A percentile compares a stretch with the other conserved stretches of the same genome.
phyloP scores from a whole-genome alignment of 92 coral and sea anemone species.

The Epizoanthus rinbou region DNA sequence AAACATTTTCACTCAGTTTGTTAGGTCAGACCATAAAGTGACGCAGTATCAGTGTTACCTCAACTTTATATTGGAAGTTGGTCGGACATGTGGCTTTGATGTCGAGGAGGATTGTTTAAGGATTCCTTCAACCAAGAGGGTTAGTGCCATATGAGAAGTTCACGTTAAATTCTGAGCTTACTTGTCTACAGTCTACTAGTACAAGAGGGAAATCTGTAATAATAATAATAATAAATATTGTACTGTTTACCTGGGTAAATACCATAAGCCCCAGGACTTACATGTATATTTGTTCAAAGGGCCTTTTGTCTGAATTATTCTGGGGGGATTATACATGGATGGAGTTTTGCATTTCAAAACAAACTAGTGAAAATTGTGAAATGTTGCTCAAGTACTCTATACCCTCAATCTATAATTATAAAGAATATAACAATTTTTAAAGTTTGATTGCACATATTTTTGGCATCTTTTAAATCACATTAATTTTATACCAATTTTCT shows the following conservation, averaged over 20 bases:
- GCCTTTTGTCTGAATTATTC: no score
- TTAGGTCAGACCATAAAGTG: conserved; percentile 69
- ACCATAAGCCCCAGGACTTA: no score
- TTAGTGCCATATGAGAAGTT: conserved; percentile 24
- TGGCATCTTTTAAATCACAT: conserved; percentile 1
- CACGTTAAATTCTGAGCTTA: no score
- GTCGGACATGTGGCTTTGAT: conserved; percentile 84
- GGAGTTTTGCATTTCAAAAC: conserved; percentile 8
- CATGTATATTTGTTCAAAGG: no score
- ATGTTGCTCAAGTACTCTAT: not conserved
- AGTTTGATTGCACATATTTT: not conserved
- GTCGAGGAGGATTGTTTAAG: conserved; percentile 90
- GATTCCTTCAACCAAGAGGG: conserved; percentile 97
- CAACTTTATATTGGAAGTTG: conserved; percentile 77
- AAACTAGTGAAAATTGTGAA: not conserved
- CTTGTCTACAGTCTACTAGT: no score
- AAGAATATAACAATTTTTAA: not conserved
- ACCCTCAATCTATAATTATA: no score
- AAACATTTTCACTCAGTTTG: conserved; percentile 57
- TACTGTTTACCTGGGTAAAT: no score
- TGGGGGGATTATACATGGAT: not conserved
- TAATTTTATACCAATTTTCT: not conserved
- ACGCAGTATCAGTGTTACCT: conserved; percentile 92
- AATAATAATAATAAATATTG: no score
- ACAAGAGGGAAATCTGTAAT: no score